These are phyloP conservation scores for Otis tarda DNA, from an alignment of 2,113 vertebrate genomes.

Conservation along the genomic window DNA sequence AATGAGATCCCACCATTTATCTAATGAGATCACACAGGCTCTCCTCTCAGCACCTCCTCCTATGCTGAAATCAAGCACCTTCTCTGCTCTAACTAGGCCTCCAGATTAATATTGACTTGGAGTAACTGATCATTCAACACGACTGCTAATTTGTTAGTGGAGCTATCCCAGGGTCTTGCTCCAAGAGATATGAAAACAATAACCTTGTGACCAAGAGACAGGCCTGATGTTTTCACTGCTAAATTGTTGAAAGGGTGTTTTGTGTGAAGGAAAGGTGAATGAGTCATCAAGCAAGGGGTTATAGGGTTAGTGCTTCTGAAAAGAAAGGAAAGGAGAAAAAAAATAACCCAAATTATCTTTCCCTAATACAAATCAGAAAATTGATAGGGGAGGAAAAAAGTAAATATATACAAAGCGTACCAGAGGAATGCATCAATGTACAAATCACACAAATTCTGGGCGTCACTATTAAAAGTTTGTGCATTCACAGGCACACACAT, in stretches of 20 bases:
- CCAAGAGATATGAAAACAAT: slow-evolving; percentile 70
- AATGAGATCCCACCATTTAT: slow-evolving; percentile 49
- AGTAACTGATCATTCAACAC: slow-evolving; percentile 62
- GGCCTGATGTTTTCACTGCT: slow-evolving; percentile 42
- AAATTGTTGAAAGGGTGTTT: slow-evolving; percentile 66
- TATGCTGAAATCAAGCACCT: slow-evolving; percentile 42
- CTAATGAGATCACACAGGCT: slow-evolving; percentile 46
- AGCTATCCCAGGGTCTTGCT: slow-evolving; percentile 61
- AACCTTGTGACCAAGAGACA: slow-evolving; percentile 58
- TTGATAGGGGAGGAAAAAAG: not conserved
- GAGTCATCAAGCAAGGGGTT: slow-evolving; percentile 14
- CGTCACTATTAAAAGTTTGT: not conserved
- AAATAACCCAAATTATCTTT: not conserved
- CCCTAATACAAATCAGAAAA: not conserved
- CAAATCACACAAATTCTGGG: not conserved
- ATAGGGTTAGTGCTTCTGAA: not conserved
- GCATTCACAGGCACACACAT: not conserved
- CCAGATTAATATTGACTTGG: slow-evolving; percentile 58
- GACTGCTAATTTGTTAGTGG: slow-evolving; percentile 56
- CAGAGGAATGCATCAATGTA: not conserved
- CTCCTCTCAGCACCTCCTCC: slow-evolving; percentile 51
- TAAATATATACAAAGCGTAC: not conserved
- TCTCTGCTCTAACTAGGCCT: not conserved
- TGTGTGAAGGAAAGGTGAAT: slow-evolving; percentile 44
- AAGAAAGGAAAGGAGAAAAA: not conserved